Conservation (phyloP, 2,888 invertebrate species). For the Cataglyphis livida region DNA sequence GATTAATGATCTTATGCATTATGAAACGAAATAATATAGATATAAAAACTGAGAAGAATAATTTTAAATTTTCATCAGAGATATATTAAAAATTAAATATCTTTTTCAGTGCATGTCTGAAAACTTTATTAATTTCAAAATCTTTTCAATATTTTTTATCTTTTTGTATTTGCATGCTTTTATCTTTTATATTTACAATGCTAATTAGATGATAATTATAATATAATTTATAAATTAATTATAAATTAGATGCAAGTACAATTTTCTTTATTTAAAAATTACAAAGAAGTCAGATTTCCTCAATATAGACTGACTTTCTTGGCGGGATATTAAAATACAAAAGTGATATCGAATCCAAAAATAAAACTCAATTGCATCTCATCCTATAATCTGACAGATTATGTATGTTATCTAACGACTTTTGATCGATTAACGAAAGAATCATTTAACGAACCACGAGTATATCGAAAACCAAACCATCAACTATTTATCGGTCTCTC, state of each 20-base stretch:
- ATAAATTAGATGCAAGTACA: not conserved
- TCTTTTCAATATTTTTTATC: not conserved
- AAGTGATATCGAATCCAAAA: not conserved
- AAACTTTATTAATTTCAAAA: not conserved
- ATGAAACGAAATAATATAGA: not conserved
- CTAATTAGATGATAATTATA: not conserved
- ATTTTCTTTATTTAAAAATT: not conserved
- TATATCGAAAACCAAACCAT: not conserved
- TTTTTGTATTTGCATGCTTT: not conserved
- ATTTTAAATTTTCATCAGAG: not conserved
- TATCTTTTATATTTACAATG: not conserved
- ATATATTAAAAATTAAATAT: not conserved
- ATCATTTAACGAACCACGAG: conserved; percentile 3
- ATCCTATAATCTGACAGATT: not conserved
- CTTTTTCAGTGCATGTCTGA: not conserved
- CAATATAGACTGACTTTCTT: not conserved
- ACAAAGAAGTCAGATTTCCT: not conserved
- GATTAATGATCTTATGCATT: not conserved
- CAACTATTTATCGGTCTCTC: not conserved
- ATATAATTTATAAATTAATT: not conserved
- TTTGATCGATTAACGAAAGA: not conserved
- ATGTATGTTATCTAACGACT: not conserved
- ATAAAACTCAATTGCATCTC: not conserved
- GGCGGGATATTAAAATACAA: not conserved
- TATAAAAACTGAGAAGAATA: not conserved